These are phyloP conservation scores for Falco punctatus DNA, from an alignment of 2,113 vertebrate species.

Conservation along the genomic window DNA sequence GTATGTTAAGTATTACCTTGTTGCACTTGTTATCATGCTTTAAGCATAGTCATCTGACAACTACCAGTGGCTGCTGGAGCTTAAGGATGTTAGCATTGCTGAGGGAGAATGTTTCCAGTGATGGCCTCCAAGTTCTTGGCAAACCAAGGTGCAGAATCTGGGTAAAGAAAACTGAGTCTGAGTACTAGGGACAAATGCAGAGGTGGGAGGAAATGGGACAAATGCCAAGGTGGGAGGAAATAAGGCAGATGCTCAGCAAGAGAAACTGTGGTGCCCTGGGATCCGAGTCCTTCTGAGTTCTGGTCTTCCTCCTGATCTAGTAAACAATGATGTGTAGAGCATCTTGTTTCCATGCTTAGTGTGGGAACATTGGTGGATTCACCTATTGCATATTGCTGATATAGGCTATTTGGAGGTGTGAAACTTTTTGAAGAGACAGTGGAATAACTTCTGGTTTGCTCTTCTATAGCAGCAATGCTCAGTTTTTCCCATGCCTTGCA, in stretches of 20 bases:
- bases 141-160: neutral
- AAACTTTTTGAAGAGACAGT: neutral
- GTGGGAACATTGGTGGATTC: slow-evolving; percentile 8
- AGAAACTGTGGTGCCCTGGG: neutral
- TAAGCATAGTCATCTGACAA: neutral
- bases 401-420: neutral
- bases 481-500: neutral
- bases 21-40: neutral
- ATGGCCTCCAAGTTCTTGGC: neutral
- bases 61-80: neutral
- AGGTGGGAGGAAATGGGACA: neutral
- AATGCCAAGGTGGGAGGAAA: neutral
- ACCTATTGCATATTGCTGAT: neutral
- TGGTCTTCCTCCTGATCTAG: neutral
- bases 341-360: neutral
- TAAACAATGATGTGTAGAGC: neutral
- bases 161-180: neutral
- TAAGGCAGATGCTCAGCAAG: neutral
- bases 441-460: neutral
- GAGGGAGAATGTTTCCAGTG: neutral
- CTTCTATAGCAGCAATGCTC: neutral
- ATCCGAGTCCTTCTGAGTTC: neutral
- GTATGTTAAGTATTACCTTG: neutral
- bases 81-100: neutral
- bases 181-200: neutral